Base-by-base conservation (phyloP, 2,797 vertebrate species). In the Chrosomus eos region DNA sequence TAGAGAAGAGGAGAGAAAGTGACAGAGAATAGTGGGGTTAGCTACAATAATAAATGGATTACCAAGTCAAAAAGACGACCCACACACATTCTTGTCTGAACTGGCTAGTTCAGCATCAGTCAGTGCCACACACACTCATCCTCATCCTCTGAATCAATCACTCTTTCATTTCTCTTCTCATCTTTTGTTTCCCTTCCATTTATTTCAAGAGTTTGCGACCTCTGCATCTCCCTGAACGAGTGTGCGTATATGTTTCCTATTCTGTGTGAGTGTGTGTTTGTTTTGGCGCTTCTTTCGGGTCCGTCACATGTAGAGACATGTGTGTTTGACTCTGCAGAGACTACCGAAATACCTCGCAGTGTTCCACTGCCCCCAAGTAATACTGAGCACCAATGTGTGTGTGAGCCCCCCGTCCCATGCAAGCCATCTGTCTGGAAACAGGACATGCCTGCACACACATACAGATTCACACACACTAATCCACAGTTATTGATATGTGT, bases 331-430 rank as follows among this genome's bases (percentile, higher is more conserved):
- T 83, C 84, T 86, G 85, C 80, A 4, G 73, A 77, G 85, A 64
- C 79, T 73, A 55, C 55, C 1, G 88, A 85, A 79, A 88, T 77
- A 88, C 85, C 91, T 89, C 62, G 87, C 89, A 88, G 84, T 88
- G 85, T 90, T 93, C 84, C 86, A 89, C 40, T 87, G 88, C 89
- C 85, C 88, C n/a, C 85, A 90, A 90, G 85, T 92, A 88, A 88
- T 89, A 81, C 81, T 89, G 75, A 66, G 40, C 74, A 19, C 28
- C 19, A 19, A 5, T 45, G 18, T 51, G 48, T 51, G 18, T 77
- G 38, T 78, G 60, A 85, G 48, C 64, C 60, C 60, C 21, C 72
- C 9, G 7, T 75, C 60, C 67, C 14, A 48, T 48, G 14, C 33
- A 83, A 10, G 70, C 87, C 88, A 91, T 85, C 90, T 88, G 87